Conservation (phyloP, 1,140 invertebrate species). For the Rhagoletis pomonella region DNA sequence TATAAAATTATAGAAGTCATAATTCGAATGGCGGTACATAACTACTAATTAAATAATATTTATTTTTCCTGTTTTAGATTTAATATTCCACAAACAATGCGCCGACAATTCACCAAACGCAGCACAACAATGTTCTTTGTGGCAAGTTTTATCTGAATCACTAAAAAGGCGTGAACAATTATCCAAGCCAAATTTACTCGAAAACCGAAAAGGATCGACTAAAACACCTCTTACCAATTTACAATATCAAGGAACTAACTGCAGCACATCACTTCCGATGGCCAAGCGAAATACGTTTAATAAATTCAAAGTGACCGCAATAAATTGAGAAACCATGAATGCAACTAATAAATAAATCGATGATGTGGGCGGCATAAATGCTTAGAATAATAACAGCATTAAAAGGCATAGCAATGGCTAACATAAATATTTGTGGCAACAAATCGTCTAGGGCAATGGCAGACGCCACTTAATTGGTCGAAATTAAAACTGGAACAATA, state of each 20-base stretch:
- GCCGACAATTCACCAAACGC: not conserved
- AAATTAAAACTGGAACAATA: slow-evolving; percentile 54
- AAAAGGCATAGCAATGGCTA: slow-evolving; percentile 34
- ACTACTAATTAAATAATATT: slow-evolving; percentile 42
- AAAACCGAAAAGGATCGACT: slow-evolving; percentile 9
- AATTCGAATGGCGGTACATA: not conserved
- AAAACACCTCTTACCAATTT: slow-evolving; percentile 5
- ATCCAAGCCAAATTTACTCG: not conserved
- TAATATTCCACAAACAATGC: not conserved
- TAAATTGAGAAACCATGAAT: slow-evolving; percentile 42
- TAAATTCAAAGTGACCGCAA: slow-evolving; percentile 41
- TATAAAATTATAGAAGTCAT: not conserved
- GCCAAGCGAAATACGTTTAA: not conserved
- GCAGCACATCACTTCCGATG: too few species aligned
- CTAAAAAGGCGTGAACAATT: slow-evolving; percentile 42
- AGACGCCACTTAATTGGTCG: slow-evolving; percentile 53
- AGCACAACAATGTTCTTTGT: not conserved
- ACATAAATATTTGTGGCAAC: slow-evolving; percentile 22
- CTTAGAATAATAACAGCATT: slow-evolving; percentile 50
- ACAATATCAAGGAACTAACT: not conserved
- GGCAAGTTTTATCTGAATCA: not conserved
- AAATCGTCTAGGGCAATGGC: not conserved
- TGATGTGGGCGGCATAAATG: slow-evolving; percentile 22
- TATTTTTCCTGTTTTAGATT: not conserved
- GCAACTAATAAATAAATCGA: slow-evolving; percentile 30